Evolutionary conservation across 2,888 invertebrate species (phyloP).

Genomic region (Lepidonotus clava): DNA sequence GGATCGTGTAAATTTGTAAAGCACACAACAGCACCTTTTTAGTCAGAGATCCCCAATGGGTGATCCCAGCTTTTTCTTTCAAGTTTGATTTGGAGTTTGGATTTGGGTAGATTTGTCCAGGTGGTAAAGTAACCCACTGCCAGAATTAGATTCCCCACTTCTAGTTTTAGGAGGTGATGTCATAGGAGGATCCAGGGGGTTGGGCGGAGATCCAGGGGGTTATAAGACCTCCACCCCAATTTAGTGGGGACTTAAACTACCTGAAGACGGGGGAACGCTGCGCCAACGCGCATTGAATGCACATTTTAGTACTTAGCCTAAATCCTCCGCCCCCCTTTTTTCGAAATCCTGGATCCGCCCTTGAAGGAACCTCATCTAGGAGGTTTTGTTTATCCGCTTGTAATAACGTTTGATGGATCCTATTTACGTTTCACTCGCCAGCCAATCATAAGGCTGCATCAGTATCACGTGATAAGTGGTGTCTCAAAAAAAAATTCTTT

Average conservation of each 20-base stretch:
- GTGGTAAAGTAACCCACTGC: not conserved
- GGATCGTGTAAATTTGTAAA: not conserved
- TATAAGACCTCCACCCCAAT: too few species aligned
- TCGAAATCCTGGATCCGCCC: too few species aligned
- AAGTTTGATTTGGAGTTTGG: not conserved
- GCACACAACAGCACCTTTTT: not conserved
- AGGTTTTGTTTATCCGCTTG: conserved; percentile 7
- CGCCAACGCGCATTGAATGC: too few species aligned
- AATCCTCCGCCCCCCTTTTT: too few species aligned
- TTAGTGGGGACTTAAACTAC: too few species aligned
- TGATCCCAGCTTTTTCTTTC: not conserved
- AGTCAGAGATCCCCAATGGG: not conserved
- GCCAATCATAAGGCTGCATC: conserved; percentile 20
- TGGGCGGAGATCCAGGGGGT: too few species aligned
- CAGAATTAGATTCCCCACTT: not conserved
- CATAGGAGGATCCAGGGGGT: too few species aligned
- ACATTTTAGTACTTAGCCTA: too few species aligned
- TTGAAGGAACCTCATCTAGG: too few species aligned
- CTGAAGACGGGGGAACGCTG: too few species aligned
- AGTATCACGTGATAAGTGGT: conserved; percentile 17
- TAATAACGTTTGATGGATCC: conserved; percentile 20
- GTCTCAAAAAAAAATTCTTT: conserved; percentile 12
- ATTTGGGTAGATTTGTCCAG: not conserved
- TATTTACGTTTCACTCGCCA: not conserved
- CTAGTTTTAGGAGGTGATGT: not conserved